phyloP scores from a whole-genome alignment of 2,888 invertebrate species.

The Elysia crispata region DNA sequence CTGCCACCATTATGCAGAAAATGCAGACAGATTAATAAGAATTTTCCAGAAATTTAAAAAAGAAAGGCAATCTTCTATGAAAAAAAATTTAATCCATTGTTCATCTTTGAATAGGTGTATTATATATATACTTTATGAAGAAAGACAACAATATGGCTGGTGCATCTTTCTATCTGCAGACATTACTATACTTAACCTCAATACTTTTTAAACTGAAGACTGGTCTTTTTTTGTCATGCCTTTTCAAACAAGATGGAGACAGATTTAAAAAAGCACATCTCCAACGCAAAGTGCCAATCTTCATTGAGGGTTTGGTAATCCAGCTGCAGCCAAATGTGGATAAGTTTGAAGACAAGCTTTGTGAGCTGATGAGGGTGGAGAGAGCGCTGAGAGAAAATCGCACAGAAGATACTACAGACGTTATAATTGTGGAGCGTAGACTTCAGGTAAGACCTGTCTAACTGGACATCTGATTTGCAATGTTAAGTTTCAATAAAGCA shows the following conservation, averaged over 20 bases:
- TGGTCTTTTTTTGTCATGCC: background rate
- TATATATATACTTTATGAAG: too few species aligned
- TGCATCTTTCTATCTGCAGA: too few species aligned
- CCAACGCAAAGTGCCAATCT: constrained; percentile 61
- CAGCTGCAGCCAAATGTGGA: constrained; percentile 71
- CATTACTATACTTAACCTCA: too few species aligned
- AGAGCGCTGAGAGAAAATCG: constrained; percentile 62
- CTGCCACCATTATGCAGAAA: too few species aligned
- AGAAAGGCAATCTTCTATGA: too few species aligned
- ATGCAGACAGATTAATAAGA: background rate
- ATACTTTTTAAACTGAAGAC: too few species aligned
- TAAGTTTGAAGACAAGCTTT: constrained; percentile 75
- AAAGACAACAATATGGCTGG: too few species aligned
- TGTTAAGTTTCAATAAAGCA: too few species aligned
- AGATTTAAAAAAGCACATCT: constrained; percentile 68
- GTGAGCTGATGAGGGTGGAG: constrained; percentile 72
- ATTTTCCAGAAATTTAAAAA: too few species aligned
- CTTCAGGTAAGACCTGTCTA: constrained; percentile 61
- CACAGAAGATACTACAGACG: constrained; percentile 59
- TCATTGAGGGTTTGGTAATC: constrained; percentile 69
- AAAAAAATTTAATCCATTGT: too few species aligned
- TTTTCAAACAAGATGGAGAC: constrained; percentile 60
- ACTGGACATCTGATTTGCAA: too few species aligned
- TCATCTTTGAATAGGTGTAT: too few species aligned
- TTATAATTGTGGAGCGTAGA: constrained; percentile 70